Evolutionary conservation across 1,140 invertebrate genomes (phyloP).

Genomic region (Pogonus chalceus): DNA sequence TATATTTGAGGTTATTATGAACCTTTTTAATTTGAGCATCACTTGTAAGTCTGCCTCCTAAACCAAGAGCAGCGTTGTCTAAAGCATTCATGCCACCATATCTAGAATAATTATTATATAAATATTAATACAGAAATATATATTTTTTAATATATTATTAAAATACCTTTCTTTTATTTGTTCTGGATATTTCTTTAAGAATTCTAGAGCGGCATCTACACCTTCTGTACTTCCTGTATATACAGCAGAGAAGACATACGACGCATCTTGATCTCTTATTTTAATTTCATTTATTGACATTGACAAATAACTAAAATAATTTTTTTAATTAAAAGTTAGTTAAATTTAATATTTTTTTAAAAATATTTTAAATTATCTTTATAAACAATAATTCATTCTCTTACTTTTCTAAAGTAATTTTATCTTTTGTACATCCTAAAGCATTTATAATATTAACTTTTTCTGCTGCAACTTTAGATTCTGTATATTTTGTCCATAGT

Average conservation of each 20-base stretch:
- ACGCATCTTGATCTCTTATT: constrained; percentile 37
- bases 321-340: neutral
- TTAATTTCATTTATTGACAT: constrained; percentile 32
- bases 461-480: constrained; percentile 41
- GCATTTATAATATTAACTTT: constrained; percentile 44
- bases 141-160: constrained; percentile 13
- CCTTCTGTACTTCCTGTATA: constrained; percentile 36
- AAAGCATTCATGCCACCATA: constrained; percentile 24
- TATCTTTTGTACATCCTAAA: constrained; percentile 45
- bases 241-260: constrained; percentile 35
- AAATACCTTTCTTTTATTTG: constrained; percentile 39
- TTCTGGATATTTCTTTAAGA: constrained; percentile 34
- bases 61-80: constrained; percentile 15
- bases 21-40: constrained; percentile 22
- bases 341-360: neutral
- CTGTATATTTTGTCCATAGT: constrained; percentile 39
- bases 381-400: constrained; percentile 3
- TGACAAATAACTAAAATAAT: constrained; percentile 28
- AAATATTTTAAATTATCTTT: neutral
- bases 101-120: too few species aligned
- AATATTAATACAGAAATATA: too few species aligned
- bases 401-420: constrained; percentile 37
- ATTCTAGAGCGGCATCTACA: constrained; percentile 37
- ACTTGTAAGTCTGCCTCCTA: constrained; percentile 22
- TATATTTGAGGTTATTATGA: too few species aligned